A percentile compares a stretch with the other conserved stretches of the same genome.
phyloP scores from a whole-genome alignment of 2,797 vertebrate genomes.

The Heliangelus exortis region DNA sequence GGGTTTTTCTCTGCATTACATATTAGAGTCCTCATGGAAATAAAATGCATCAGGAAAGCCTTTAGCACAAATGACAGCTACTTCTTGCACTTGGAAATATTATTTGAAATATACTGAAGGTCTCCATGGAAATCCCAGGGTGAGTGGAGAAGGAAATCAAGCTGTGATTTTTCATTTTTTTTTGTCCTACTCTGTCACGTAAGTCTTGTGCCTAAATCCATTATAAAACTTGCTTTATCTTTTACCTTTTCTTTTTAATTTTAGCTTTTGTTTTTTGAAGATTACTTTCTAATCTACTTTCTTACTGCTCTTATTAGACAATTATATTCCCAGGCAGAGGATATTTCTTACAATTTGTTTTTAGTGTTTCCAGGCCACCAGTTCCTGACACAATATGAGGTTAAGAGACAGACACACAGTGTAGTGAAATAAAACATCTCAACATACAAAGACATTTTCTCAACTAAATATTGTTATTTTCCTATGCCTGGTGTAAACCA shows the following conservation, averaged over 20 bases:
- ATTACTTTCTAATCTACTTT: neutral
- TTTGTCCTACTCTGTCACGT: neutral
- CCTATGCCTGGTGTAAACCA: conserved; percentile 47
- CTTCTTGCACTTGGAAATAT: neutral
- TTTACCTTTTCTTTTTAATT: neutral
- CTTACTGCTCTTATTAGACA: neutral
- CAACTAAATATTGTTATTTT: conserved; percentile 56
- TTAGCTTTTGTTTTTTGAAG: neutral
- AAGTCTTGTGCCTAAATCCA: neutral
- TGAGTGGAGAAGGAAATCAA: neutral
- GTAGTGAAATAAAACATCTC: conserved; percentile 9
- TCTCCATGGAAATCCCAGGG: neutral
- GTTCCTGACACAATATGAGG: neutral
- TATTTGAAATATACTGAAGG: neutral
- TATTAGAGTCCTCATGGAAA: neutral
- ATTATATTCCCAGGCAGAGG: neutral
- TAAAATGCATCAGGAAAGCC: neutral
- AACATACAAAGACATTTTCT: conserved; percentile 52
- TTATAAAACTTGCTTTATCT: neutral
- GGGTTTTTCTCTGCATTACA: neutral
- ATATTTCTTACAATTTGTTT: neutral
- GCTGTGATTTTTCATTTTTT: neutral
- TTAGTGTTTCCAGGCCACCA: neutral
- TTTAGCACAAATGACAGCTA: neutral
- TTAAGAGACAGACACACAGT: neutral